Evolutionary conservation across 1,140 invertebrate species (phyloP), one percentile per base, ranked within the genome.

Genomic region (Drosophila willistoni): DNA sequence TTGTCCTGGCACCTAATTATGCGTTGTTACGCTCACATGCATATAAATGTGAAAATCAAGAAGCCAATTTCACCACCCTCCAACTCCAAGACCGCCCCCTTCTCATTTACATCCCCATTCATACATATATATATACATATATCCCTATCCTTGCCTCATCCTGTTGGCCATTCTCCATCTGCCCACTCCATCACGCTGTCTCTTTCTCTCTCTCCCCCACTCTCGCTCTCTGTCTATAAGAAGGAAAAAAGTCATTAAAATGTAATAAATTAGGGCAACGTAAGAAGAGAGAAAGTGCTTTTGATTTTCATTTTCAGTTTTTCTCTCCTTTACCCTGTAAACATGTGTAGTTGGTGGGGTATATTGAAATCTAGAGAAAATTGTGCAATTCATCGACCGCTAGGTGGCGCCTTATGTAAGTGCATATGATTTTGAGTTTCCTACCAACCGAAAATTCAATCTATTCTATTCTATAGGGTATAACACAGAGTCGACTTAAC

Each of bases 181-280:
- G 7, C 14, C 4, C 14, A 22, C 44, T 51, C 19, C 44, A 22
- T 51, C 44, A 51, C 12, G 36, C 19, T 51, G 17, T 9, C 44
- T 22, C n/a, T 51, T 9, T 51, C 44, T 10, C 7, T 9, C 44
- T 22, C 4, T 51, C 17, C 12, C 44, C 19, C 19, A 22, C 19
- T 3, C 44, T 22, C 4, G 22, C 17, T 22, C 44, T 9, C 17
- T 22, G 4, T 51, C 17, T 72, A 69, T 85, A 78, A 65, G 36
- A 39, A 12, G 81, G 81, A 82, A 85, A 85, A 86, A 86, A 86
- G 78, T 86, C 82, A 86, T 86, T 86, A 85, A 86, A 86, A 85
- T 79, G 78, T 81, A 86, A 86, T 86, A 86, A 86, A 86, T 86
- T 86, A 85, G 81, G 81, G 81, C 81, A 75, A 47, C 66, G 70